Conservation (phyloP, 2,888 invertebrate genomes). For the Morpho achilles region DNA sequence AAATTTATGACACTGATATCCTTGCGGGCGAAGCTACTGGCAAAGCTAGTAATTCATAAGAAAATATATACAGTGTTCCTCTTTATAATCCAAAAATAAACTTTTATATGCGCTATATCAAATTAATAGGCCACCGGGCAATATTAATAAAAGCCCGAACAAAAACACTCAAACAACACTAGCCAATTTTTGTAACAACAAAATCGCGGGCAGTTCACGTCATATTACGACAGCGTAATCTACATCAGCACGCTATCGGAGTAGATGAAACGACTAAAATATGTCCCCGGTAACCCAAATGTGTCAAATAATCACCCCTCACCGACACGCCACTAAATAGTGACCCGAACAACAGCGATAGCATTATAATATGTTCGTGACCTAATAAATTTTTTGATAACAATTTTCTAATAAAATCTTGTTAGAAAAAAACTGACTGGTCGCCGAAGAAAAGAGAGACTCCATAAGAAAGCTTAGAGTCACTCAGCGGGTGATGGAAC, state of each 20-base stretch:
- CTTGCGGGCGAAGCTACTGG: too few relatives aligned
- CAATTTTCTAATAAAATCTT: background rate
- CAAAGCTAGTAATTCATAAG: too few relatives aligned
- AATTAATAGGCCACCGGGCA: constrained; percentile 1
- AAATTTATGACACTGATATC: too few relatives aligned
- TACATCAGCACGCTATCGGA: constrained; percentile 24
- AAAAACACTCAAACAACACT: constrained; percentile 1
- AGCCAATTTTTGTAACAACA: constrained; percentile 7
- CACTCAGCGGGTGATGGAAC: too few relatives aligned
- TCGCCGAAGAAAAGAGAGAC: too few relatives aligned
- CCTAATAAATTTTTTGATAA: constrained; percentile 17
- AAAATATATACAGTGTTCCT: too few relatives aligned
- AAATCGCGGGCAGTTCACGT: constrained; percentile 18
- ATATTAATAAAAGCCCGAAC: constrained; percentile 2
- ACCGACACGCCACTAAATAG: constrained; percentile 19
- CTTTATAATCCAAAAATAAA: too few relatives aligned
- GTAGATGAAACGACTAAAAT: constrained; percentile 29
- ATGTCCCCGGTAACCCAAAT: constrained; percentile 32
- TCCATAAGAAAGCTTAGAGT: too few relatives aligned
- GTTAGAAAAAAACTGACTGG: too few relatives aligned
- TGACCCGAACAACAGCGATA: constrained; percentile 11
- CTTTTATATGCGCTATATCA: background rate
- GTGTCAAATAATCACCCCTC: constrained; percentile 29
- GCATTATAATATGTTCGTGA: constrained; percentile 21
- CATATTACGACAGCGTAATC: constrained; percentile 22